Base-by-base conservation (phyloP, 2,797 vertebrate species). In the Pangasius mekongensis region DNA sequence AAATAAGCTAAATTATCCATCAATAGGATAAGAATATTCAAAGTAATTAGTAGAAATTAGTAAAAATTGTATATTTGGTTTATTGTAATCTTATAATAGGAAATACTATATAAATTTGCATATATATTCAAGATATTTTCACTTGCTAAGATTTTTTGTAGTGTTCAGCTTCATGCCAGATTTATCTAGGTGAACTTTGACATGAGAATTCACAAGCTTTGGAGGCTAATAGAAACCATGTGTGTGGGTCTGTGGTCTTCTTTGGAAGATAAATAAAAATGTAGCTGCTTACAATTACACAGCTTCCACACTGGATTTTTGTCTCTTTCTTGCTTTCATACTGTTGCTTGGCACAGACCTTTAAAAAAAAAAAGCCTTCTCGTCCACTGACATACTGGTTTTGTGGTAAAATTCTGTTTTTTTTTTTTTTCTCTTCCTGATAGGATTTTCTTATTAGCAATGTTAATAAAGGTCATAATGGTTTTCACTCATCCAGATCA, bases 131-230 rank as follows among this genome's bases (percentile, higher is more conserved):
- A 5, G 1, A 27, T 49, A 27, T 30, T 30, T 74, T n/a, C 5
- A 13, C 7, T 2, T 3, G 5, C 6, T 52, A 30, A n/a, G 43
- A 30, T 52, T 52, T 20, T 16, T 76, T 33, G n/a, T 67, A 30
- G 56, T 39, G 56, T 60, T 39, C 20, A 39, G 56, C 30, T 13
- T 16, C 36, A 43, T 82, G 16, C 30, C 9, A 3, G 22, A 43
- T n/a, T n/a, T 47, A 47, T 83, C 58, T 8, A 83, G 58, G 58
- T 83, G 36, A 83, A 43, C 56, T 39, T 81, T 82, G 56, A 27
- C 54, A 60, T 62, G 16, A 49, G 43, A n/a, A 76, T 49, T 14
- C 2, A 47, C 16, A 76, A 22, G 58, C 13, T 83, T 66, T 83
- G 81, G n/a, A 27, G 18, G 36, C 30, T 66, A 64, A 83, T n/a